A percentile compares a stretch with the other conserved stretches of the same genome.
phyloP scores from a whole-genome alignment of 2,797 vertebrate genomes.

The Poecilia picta region DNA sequence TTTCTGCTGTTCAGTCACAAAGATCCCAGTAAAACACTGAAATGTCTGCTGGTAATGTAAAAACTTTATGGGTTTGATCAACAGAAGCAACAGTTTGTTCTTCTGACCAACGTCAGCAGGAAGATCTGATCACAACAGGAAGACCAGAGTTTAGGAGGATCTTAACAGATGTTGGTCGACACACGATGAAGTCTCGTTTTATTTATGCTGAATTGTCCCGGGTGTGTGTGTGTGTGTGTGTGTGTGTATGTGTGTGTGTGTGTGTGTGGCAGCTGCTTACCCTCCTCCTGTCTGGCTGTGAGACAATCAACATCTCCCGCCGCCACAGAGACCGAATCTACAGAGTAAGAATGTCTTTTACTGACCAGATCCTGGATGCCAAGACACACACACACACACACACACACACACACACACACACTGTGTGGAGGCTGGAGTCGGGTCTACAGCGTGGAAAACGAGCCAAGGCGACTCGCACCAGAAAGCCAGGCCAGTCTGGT shows the following conservation, averaged over 20 bases:
- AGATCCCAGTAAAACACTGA: background rate
- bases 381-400: conserved; percentile 15
- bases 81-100: background rate
- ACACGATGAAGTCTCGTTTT: background rate
- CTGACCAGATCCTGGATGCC: conserved; percentile 17
- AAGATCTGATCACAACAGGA: background rate
- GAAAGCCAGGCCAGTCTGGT: conserved; percentile 67
- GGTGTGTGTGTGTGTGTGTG: background rate
- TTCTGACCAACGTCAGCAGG: background rate
- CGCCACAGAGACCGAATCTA: conserved; percentile 2
- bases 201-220: background rate
- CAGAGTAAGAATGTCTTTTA: conserved; percentile 7
- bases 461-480: conserved; percentile 69
- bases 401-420: too few relatives aligned
- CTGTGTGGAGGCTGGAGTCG: conserved; percentile 69
- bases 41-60: background rate
- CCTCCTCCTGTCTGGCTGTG: conserved; percentile 6
- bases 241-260: conserved; percentile 1
- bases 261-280: background rate
- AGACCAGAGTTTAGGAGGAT: background rate
- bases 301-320: background rate
- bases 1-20: background rate
- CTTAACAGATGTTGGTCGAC: background rate
- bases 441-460: conserved; percentile 7
- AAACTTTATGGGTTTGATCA: background rate